Conservation (phyloP, 2,888 invertebrate genomes). For the Iphiclides podalirius region DNA sequence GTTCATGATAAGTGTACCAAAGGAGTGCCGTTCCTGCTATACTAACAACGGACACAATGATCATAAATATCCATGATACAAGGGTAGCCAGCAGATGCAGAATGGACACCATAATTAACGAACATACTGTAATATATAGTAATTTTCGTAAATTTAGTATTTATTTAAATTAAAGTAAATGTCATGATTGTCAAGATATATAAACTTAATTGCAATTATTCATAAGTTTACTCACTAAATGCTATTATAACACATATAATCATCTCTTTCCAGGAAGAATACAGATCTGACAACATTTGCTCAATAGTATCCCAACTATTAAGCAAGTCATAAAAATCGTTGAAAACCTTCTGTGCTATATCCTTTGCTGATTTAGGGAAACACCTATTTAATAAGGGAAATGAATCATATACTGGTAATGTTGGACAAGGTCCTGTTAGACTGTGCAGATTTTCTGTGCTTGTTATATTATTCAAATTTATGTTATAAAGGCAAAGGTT, state of each 20-base stretch:
- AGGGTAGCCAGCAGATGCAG: constrained; percentile 91
- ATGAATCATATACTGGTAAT: constrained; percentile 88
- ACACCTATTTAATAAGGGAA: constrained; percentile 91
- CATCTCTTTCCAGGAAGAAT: constrained; percentile 93
- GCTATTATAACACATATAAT: constrained; percentile 88
- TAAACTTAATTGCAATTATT: too few species aligned
- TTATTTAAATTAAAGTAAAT: too few species aligned
- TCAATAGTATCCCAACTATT: constrained; percentile 94
- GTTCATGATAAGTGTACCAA: constrained; percentile 93
- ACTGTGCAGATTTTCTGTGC: constrained; percentile 59
- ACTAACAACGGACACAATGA: constrained; percentile 87
- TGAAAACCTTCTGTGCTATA: constrained; percentile 81
- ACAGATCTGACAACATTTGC: constrained; percentile 92
- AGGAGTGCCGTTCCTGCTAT: constrained; percentile 88
- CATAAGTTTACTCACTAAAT: constrained; percentile 83
- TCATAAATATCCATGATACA: constrained; percentile 93
- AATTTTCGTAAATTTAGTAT: too few species aligned
- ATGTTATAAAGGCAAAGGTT: constrained; percentile 89
- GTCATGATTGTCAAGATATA: too few species aligned
- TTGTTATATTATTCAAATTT: constrained; percentile 75
- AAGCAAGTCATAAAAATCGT: constrained; percentile 88
- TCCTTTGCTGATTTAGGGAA: constrained; percentile 87
- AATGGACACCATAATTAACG: constrained; percentile 89
- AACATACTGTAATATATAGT: constrained; percentile 83
- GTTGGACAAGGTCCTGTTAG: constrained; percentile 88